Percentiles rank a stretch among this genome's conserved stretches.
phyloP scores from a whole-genome alignment of 2,113 vertebrate genomes.

The Anarhynchus alexandrinus region DNA sequence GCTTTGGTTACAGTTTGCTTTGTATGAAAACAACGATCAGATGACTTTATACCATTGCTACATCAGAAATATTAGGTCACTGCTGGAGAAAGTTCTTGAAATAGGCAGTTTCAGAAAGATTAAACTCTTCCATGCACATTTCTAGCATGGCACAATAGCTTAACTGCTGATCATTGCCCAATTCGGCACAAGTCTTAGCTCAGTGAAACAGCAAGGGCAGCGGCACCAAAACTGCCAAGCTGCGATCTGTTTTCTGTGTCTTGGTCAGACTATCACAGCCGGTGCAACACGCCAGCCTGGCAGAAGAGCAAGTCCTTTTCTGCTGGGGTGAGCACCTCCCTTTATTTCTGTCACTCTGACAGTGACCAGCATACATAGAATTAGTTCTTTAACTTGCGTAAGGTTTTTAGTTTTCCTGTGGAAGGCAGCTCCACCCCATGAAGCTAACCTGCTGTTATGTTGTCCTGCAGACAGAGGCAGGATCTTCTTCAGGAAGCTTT shows the following conservation, averaged over 20 bases:
- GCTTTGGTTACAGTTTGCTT: not conserved
- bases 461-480: not conserved
- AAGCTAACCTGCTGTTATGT: not conserved
- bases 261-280: not conserved
- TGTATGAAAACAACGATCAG: not conserved
- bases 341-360: not conserved
- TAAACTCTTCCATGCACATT: not conserved
- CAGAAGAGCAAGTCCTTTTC: not conserved
- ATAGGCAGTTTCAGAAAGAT: not conserved
- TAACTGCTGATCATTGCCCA: not conserved
- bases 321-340: not conserved
- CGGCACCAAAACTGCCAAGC: not conserved
- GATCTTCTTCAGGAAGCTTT: not conserved
- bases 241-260: not conserved
- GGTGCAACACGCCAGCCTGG: not conserved
- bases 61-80: not conserved
- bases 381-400: not conserved
- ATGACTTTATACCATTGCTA: not conserved
- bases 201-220: not conserved
- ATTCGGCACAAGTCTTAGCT: rapidly evolving
- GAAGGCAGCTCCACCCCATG: not conserved
- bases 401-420: not conserved
- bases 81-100: not conserved
- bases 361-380: rapidly evolving
- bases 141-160: not conserved